Evolutionary conservation across 2,113 vertebrate species (phyloP).

Genomic region (Thryonomys swinderianus): DNA sequence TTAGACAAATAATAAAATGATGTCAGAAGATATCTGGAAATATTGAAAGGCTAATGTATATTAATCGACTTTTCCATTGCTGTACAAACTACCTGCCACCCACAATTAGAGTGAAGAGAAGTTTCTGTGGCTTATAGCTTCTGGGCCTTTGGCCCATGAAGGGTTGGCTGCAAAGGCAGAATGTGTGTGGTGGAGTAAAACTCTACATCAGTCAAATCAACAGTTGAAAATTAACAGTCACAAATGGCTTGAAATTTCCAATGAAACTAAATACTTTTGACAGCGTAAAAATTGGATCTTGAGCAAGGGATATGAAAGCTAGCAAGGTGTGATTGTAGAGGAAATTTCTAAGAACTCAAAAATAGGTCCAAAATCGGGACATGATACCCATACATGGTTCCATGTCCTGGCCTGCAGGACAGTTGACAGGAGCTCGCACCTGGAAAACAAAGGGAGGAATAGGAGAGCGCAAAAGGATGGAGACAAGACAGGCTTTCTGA

Average conservation of each 20-base stretch:
- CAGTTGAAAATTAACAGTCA: background rate
- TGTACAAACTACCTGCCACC: background rate
- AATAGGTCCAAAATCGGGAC: background rate
- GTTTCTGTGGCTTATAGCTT: background rate
- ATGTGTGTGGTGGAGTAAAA: background rate
- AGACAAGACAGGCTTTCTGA: too few species aligned
- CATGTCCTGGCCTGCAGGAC: too few species aligned
- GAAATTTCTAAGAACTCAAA: background rate
- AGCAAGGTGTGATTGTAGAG: background rate
- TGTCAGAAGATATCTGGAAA: background rate
- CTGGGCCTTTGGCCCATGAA: background rate
- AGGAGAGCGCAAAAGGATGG: too few species aligned
- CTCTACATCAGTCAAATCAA: background rate
- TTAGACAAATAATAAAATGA: background rate
- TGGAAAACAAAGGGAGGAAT: too few species aligned
- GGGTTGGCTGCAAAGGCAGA: background rate
- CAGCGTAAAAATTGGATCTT: background rate
- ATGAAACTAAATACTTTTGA: background rate
- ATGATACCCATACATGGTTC: background rate
- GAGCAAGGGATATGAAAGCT: background rate
- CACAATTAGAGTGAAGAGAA: background rate
- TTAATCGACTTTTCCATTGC: background rate
- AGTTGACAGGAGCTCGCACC: too few species aligned
- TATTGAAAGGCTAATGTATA: background rate
- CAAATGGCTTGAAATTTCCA: background rate